Evolutionary conservation across 1,140 invertebrate species (phyloP).

Genomic region (Atta cephalotes): DNA sequence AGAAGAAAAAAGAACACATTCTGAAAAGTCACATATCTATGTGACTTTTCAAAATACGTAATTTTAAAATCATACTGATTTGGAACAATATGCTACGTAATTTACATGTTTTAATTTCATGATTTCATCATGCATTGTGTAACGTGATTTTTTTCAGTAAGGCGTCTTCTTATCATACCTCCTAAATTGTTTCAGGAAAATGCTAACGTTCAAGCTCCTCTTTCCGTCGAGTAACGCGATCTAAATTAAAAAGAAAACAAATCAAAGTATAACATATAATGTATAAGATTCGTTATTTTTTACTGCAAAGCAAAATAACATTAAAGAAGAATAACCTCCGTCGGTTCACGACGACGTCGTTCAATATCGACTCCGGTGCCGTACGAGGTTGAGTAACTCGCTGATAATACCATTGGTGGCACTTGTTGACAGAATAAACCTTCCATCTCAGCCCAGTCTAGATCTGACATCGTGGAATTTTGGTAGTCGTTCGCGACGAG

Average conservation of each 20-base stretch:
- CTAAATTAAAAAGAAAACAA: constrained; percentile 83
- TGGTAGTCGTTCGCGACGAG: constrained; percentile 94
- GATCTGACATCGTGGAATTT: constrained; percentile 91
- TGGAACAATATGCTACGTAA: too few relatives aligned
- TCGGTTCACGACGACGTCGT: constrained; percentile 89
- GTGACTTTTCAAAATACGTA: too few relatives aligned
- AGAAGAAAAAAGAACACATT: too few relatives aligned
- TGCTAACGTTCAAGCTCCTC: constrained; percentile 98
- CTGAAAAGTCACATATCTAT: too few relatives aligned
- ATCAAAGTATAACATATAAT: neutral
- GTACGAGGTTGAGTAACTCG: constrained; percentile 86
- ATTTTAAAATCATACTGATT: too few relatives aligned
- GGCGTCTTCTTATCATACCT: constrained; percentile 86
- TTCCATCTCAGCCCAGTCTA: constrained; percentile 97
- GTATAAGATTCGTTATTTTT: neutral
- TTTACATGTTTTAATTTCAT: too few relatives aligned
- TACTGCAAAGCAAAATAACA: neutral
- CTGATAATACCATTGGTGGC: constrained; percentile 87
- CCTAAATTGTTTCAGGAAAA: constrained; percentile 99
- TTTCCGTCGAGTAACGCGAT: constrained; percentile 97
- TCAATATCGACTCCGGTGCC: constrained; percentile 86
- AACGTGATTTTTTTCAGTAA: too few relatives aligned
- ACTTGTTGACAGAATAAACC: constrained; percentile 96
- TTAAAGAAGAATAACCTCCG: constrained; percentile 85
- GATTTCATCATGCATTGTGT: too few relatives aligned